Evolutionary conservation across 2,888 invertebrate species (phyloP).

Genomic region (Zaprionus bogoriensis): DNA sequence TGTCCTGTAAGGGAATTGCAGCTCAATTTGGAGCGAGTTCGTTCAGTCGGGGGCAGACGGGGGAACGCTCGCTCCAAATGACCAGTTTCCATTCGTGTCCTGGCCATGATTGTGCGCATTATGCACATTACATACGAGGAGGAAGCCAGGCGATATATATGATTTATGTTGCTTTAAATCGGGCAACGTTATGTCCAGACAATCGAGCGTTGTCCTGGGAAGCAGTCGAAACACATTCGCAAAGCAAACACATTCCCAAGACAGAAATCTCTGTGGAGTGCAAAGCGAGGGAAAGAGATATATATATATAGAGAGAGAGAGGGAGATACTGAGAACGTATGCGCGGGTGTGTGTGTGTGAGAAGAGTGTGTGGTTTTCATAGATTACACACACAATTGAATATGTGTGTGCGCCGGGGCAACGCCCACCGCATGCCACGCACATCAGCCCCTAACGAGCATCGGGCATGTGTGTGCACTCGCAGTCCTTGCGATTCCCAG

Average conservation of each 20-base stretch:
- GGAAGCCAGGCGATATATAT: constrained; percentile 58
- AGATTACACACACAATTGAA: constrained; percentile 66
- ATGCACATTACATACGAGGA: constrained; percentile 28
- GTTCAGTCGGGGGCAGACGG: constrained; percentile 37
- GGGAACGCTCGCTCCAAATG: background rate
- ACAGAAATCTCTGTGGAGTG: constrained; percentile 3
- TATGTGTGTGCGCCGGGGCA: constrained; percentile 37
- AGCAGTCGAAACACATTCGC: constrained; percentile 16
- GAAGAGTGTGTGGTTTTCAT: constrained; percentile 57
- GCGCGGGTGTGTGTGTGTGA: constrained; percentile 17
- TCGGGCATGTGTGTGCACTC: constrained; percentile 16
- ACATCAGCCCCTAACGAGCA: constrained; percentile 71
- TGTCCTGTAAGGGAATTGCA: constrained; percentile 58
- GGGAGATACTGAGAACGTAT: no score
- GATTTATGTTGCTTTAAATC: constrained; percentile 68
- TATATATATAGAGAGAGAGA: constrained; percentile 10
- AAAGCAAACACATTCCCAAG: constrained; percentile 43
- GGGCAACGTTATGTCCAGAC: constrained; percentile 51
- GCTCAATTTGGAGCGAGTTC: constrained; percentile 71
- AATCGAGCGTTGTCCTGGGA: constrained; percentile 32
- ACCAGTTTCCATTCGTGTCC: constrained; percentile 57
- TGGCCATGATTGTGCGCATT: constrained; percentile 70
- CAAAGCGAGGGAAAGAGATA: no score
- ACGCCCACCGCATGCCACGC: constrained; percentile 69
- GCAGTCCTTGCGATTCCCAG: background rate